Evolutionary conservation across 2,797 vertebrate genomes (phyloP).

Genomic region (Apogon hyalosoma): DNA sequence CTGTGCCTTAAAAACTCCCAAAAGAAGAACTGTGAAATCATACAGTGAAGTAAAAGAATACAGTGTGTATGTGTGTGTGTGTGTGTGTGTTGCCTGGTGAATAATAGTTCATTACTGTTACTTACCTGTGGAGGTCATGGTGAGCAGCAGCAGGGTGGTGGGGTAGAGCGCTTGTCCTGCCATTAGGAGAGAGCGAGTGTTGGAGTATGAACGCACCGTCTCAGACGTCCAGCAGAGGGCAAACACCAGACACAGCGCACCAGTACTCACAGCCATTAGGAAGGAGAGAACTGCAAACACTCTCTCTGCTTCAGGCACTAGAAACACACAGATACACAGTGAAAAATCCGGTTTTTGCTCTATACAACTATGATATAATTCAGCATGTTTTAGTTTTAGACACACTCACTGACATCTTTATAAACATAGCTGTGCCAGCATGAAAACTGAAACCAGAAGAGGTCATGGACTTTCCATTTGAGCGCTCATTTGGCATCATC

Average conservation of each 20-base stretch:
- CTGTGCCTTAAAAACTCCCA: too few species aligned
- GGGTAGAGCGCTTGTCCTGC: conserved; percentile 82
- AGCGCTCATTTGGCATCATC: too few species aligned
- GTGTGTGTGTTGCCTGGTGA: too few species aligned
- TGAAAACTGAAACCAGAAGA: too few species aligned
- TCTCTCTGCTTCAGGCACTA: conserved; percentile 77
- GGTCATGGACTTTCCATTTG: too few species aligned
- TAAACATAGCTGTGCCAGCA: too few species aligned
- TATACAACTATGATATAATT: neutral
- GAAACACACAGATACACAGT: conserved; percentile 6
- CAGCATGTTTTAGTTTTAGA: neutral
- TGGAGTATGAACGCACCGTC: conserved; percentile 84
- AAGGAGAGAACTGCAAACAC: conserved; percentile 82
- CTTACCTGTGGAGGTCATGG: conserved; percentile 84
- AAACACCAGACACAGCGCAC: conserved; percentile 82
- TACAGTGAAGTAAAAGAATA: too few species aligned
- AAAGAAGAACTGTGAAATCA: too few species aligned
- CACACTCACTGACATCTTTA: neutral
- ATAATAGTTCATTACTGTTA: conserved; percentile 32
- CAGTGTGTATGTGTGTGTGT: too few species aligned
- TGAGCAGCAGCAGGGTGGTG: conserved; percentile 83
- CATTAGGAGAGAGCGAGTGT: conserved; percentile 84
- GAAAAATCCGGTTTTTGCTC: neutral
- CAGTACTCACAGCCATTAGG: conserved; percentile 82
- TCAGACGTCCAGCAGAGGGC: conserved; percentile 85